Base-by-base conservation (phyloP, 1,140 invertebrate species). In the Polypedilum pembai region DNA sequence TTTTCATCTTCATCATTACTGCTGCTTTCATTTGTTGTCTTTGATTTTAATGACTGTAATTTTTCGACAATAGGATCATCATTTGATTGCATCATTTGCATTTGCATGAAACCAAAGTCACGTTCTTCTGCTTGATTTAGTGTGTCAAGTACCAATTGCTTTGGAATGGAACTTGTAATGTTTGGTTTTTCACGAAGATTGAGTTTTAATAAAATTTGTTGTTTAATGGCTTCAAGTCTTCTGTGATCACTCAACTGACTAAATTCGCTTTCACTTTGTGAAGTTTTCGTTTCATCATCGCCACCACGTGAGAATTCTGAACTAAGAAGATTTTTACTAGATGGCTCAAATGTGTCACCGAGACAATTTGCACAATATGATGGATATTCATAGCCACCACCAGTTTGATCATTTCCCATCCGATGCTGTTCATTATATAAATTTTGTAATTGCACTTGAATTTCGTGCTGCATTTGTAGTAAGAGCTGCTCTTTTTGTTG, bases 191-290 rank as follows among this genome's bases (percentile, higher is more conserved):
- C 81, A 63, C 85, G 85, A 17, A 92, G 83, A 5, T 90, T 90
- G 74, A 92, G 84, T 80, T 92, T 92, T 7, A 86, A 86, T 12
- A 92, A 82, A 76, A 92, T 92, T 81, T 92, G 90, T 72, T 87
- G 86, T 79, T 92, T 92, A 77, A 92, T 92, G 1, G 89, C 88
- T 78, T 92, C 90, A 40, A 92, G 82, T 73, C 91, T 84, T 21
- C 90, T 80, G 20, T 84, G 83, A 76, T 91, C 89, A 73, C 77
- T 75, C 17, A 69, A 20, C 18, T 69, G 65, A 69, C 20, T 21
- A 20, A 69, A 7, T 69, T 18, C 17, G 8, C 3, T 21, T 69
- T 69, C 65, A 18, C 17, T 69, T 69, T 20, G 20, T 69, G 65
- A n/a, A 10, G 65, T 18, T 69, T 21, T 69, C 4, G 15, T 69